A percentile compares a stretch with the other conserved stretches of the same genome.
These are phyloP conservation scores for Caenorhabditis brenneri DNA, from an alignment of 1,140 invertebrate genomes.

Conservation along the genomic window DNA sequence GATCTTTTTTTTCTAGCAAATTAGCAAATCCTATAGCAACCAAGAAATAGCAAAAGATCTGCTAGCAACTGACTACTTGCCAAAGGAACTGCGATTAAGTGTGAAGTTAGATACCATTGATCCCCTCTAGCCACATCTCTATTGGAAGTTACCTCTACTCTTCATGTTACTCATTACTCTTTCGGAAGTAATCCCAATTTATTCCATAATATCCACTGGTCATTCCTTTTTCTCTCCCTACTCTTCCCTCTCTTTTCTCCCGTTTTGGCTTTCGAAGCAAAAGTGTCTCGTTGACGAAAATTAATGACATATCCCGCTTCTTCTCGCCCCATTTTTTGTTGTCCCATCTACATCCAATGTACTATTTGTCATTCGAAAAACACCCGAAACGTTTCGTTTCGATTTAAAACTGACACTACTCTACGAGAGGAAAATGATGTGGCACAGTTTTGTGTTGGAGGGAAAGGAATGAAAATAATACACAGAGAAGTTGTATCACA, in stretches of 20 bases:
- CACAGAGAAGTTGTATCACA: too few species aligned
- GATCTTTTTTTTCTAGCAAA: too few species aligned
- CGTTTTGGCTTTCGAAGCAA: neutral
- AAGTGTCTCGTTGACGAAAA: constrained; percentile 32
- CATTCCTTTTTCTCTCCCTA: neutral
- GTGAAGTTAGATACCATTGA: too few species aligned
- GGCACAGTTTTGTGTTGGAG: neutral
- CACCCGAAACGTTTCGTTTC: neutral
- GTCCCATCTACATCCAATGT: neutral
- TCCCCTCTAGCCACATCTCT: too few species aligned
- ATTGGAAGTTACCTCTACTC: too few species aligned
- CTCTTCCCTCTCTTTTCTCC: neutral
- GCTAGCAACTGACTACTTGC: too few species aligned
- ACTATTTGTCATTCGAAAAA: neutral
- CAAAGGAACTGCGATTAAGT: too few species aligned
- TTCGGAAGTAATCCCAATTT: too few species aligned
- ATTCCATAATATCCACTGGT: neutral
- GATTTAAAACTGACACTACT: neutral
- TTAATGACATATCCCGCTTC: constrained; percentile 8
- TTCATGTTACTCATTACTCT: too few species aligned
- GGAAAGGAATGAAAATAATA: neutral
- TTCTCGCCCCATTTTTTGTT: neutral
- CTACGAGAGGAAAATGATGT: neutral
- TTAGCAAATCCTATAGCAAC: too few species aligned
- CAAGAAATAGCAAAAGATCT: too few species aligned